These are phyloP conservation scores for Mastomys coucha DNA, from an alignment of 2,113 vertebrate genomes.

Conservation along the genomic window DNA sequence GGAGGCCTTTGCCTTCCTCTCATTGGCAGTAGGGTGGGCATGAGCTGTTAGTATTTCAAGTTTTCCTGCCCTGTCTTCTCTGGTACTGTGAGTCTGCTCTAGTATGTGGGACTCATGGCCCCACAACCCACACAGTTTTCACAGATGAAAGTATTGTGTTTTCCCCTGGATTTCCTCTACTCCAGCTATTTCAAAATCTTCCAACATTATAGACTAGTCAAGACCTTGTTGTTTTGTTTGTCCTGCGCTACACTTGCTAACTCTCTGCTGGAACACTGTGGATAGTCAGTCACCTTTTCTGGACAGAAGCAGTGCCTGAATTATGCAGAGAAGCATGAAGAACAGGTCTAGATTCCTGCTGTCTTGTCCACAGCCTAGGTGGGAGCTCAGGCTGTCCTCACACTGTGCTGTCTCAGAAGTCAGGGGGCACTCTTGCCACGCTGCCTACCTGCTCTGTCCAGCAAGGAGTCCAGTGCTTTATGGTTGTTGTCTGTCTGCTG, in stretches of 20 bases:
- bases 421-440: not conserved
- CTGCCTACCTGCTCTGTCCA: too few species aligned
- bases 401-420: not conserved
- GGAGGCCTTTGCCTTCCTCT: slow-evolving; percentile 27
- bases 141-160: not conserved
- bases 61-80: not conserved
- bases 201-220: too few species aligned
- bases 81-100: not conserved
- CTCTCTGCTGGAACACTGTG: not conserved
- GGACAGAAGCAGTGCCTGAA: not conserved
- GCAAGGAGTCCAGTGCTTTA: not conserved
- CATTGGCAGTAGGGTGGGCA: not conserved
- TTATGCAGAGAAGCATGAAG: not conserved
- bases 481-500: not conserved
- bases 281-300: not conserved
- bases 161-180: not conserved
- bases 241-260: not conserved
- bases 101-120: not conserved
- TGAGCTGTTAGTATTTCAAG: not conserved
- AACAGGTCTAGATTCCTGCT: not conserved
- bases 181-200: not conserved
- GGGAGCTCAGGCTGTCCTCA: not conserved
- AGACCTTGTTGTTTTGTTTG: not conserved
- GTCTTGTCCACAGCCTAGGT: too few species aligned
- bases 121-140: not conserved